These are phyloP conservation scores for Arge pagana DNA, from an alignment of 2,888 invertebrate genomes.

Conservation along the genomic window DNA sequence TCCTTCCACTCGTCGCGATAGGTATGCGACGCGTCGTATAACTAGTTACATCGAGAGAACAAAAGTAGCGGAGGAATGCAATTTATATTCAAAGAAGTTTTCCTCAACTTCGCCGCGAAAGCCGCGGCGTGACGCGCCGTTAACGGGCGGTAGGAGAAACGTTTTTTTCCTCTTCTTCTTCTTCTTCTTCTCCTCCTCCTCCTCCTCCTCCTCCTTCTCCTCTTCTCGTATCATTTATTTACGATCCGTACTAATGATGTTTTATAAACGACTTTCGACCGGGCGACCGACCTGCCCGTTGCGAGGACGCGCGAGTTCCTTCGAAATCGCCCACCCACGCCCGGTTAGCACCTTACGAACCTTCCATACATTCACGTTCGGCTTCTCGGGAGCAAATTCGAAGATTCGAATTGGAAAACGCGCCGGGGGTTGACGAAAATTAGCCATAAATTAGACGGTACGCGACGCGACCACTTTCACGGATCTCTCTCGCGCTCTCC, in stretches of 20 bases:
- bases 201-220: background rate
- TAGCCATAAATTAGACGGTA: no score
- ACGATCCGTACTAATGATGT: slow-evolving; percentile 15
- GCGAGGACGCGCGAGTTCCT: slow-evolving; percentile 1
- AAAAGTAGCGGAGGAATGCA: slow-evolving; percentile 20
- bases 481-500: no score
- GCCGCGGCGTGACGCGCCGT: background rate
- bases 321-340: slow-evolving; percentile 21
- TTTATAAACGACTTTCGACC: slow-evolving; percentile 14
- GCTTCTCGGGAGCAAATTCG: background rate
- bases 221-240: slow-evolving; percentile 19
- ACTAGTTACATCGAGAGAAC: slow-evolving; percentile 22
- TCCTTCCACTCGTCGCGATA: no score
- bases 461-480: no score
- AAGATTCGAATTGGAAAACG: no score
- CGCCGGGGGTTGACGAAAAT: background rate
- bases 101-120: slow-evolving; percentile 13
- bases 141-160: slow-evolving; percentile 10
- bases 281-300: slow-evolving; percentile 3
- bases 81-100: slow-evolving; percentile 22
- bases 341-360: slow-evolving; percentile 13
- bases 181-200: background rate
- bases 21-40: no score
- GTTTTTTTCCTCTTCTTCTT: background rate
- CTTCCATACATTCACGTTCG: background rate